phyloP scores from a whole-genome alignment of 2,113 vertebrate genomes.

The Alligator mississippiensis region DNA sequence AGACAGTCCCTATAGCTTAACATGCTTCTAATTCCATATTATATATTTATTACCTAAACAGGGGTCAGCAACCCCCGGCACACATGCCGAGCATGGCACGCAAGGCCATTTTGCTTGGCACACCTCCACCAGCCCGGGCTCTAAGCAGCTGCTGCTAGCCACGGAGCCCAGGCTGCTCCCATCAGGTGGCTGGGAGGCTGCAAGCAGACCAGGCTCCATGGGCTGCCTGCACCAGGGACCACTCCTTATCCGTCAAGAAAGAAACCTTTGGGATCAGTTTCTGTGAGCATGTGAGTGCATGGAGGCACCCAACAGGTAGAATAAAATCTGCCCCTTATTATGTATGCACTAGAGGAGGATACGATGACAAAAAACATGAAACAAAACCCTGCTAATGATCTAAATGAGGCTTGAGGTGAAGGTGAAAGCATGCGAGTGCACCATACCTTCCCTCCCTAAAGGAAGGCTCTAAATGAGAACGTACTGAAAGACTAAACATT shows the following conservation, averaged over 20 bases:
- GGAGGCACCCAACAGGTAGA: too few species aligned
- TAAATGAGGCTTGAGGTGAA: not conserved
- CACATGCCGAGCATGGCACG: too few species aligned
- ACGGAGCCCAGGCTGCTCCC: too few species aligned
- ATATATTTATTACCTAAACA: too few species aligned
- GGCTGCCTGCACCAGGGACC: not conserved
- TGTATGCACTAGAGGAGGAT: not conserved
- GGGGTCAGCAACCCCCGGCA: too few species aligned
- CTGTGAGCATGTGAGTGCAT: too few species aligned
- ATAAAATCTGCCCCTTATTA: too few species aligned
- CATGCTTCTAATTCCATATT: conserved; percentile 31
- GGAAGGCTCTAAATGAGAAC: not conserved
- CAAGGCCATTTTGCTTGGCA: too few species aligned
- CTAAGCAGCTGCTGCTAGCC: too few species aligned
- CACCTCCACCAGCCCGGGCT: too few species aligned
- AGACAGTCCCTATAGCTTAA: not conserved
- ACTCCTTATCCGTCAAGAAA: not conserved
- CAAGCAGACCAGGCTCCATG: too few species aligned
- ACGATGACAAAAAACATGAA: not conserved
- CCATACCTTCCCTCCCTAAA: not conserved
- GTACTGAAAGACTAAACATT: not conserved
- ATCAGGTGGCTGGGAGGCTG: too few species aligned
- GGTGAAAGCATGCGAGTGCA: not conserved
- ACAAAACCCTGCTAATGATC: not conserved
- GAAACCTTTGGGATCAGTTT: not conserved